Conservation (phyloP, 2,113 vertebrate genomes). For the Tachuris rubrigastra region DNA sequence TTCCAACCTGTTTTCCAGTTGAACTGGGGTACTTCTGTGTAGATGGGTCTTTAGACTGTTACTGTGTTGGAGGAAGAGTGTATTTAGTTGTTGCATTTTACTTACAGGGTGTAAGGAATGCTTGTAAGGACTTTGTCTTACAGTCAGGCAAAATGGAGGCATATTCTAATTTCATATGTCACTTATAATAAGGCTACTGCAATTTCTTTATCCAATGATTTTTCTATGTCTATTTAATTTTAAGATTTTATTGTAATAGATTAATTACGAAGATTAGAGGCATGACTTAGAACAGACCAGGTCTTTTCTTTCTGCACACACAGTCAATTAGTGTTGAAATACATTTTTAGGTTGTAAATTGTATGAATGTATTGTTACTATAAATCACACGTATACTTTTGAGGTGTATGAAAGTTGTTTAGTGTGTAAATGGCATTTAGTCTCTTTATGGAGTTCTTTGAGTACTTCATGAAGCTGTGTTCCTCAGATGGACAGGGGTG, state of each 20-base stretch:
- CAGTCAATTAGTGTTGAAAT: not conserved
- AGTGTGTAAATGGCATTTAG: not conserved
- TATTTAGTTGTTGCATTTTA: not conserved
- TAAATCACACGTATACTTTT: not conserved
- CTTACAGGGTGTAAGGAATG: not conserved
- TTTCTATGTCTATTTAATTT: not conserved
- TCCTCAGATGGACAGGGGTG: not conserved
- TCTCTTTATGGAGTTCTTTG: not conserved
- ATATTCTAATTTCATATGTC: not conserved
- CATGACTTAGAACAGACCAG: not conserved
- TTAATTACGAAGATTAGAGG: not conserved
- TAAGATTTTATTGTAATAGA: not conserved
- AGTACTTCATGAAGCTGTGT: not conserved
- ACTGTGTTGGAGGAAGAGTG: not conserved
- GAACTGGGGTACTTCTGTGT: not conserved
- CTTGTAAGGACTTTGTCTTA: not conserved
- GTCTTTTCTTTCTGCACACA: not conserved
- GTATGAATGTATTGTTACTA: no score
- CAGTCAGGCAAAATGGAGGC: not conserved
- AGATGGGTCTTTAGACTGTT: not conserved
- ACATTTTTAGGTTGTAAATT: not conserved
- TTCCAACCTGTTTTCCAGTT: not conserved
- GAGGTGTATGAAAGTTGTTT: not conserved
- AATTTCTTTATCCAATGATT: not conserved
- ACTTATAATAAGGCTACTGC: not conserved